Base-by-base conservation (phyloP, 1,140 invertebrate genomes). In the Euwallacea similis region DNA sequence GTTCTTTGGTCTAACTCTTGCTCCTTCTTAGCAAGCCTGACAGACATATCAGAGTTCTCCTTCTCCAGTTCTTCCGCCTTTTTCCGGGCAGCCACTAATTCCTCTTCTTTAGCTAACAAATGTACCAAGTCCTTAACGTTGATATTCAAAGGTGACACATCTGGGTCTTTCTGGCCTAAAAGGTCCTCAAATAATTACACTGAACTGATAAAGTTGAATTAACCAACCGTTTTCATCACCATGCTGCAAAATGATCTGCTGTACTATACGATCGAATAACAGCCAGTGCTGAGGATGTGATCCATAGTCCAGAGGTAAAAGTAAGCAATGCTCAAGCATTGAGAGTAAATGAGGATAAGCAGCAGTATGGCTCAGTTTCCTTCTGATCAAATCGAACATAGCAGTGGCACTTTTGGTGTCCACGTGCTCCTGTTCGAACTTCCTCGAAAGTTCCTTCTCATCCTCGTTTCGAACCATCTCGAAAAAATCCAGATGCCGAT, bases 401-500 rank as follows among this genome's bases (percentile, higher is more conserved):
- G 88, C 86, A 0, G 90, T 89, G 0, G 95, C 93, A 82, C 94
- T 97, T 83, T 97, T 98, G 0, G 93, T 97, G 81, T 99, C 96
- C 50, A 99, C 90, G 81, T 98, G 95, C 72, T 94, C 91, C 80
- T 92, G 86, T 76, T 97, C 93, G 83, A 95, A 98, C 78, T 94
- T 91, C 62, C 94, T 88, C 0, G 94, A 92, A 54, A 98, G 83
- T 83, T 98, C 95, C 75, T 94, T 93, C 82, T 99, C 97, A 81
- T 99, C 97, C 83, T 98, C 97, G 78, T 91, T 93, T 64, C 97
- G 87, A 15, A 98, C 94, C 94, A 98, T 98, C 83, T 99, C 97
- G 84, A 99, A 99, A 82, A 98, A 97, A 81, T 98, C 97, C 79
- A 92, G 86, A 86, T 92, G 91, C 83, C 94, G 90, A 79, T 98